phyloP scores from a whole-genome alignment of 2,113 vertebrate genomes.

The Orthonyx spaldingii region DNA sequence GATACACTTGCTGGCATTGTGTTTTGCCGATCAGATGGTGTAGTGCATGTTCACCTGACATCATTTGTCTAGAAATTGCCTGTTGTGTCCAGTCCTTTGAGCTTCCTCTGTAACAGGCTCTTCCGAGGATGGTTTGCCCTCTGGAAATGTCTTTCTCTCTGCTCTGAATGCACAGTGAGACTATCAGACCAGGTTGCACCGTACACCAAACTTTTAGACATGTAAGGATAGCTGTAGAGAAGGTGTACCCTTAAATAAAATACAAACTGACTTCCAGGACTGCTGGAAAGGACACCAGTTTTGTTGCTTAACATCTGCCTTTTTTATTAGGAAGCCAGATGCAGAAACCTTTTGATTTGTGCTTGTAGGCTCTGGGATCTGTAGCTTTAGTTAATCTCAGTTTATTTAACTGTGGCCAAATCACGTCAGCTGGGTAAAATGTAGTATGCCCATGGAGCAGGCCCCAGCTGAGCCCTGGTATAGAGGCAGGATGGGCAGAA shows the following conservation, averaged over 20 bases:
- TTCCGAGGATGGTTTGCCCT: background rate
- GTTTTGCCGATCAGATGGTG: background rate
- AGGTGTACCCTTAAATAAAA: background rate
- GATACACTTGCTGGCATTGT: background rate
- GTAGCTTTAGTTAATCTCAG: background rate
- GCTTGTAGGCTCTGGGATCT: background rate
- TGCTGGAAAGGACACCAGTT: background rate
- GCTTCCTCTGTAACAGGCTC: background rate
- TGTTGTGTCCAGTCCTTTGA: background rate
- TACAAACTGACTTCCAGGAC: background rate
- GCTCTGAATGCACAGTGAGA: fast-evolving
- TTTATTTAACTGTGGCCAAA: background rate
- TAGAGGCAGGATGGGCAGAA: background rate
- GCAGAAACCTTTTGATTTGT: background rate
- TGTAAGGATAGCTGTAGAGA: background rate
- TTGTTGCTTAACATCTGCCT: background rate
- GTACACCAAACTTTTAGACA: background rate
- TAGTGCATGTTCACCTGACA: fast-evolving
- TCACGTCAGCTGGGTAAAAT: background rate
- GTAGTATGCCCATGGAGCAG: background rate
- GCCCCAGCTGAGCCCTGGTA: background rate
- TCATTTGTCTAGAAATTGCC: background rate
- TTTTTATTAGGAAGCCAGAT: background rate
- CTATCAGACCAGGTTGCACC: background rate
- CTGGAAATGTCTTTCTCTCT: background rate